These are phyloP conservation scores for Sarcophaga subvicina DNA, from an alignment of 2,888 invertebrate species.

Conservation along the genomic window DNA sequence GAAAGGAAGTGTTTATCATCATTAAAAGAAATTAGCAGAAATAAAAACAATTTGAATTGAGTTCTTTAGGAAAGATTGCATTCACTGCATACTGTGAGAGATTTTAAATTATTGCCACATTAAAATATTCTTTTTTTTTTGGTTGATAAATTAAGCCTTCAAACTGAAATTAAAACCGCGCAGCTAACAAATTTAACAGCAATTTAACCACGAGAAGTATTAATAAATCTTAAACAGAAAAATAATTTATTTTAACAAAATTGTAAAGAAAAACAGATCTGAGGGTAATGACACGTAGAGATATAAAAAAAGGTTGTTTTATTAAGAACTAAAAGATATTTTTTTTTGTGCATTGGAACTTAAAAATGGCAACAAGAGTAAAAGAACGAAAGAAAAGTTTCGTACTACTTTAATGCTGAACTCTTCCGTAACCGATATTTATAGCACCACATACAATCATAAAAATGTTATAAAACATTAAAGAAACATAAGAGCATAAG, in stretches of 20 bases:
- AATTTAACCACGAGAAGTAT: neutral
- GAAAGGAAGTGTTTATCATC: too few species aligned
- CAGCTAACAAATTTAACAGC: neutral
- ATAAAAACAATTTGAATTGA: too few species aligned
- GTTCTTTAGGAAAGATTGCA: too few species aligned
- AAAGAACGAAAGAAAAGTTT: neutral
- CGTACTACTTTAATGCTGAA: too few species aligned
- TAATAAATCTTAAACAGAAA: constrained; percentile 17
- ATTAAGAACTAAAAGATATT: neutral
- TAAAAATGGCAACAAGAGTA: neutral
- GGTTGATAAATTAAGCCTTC: neutral
- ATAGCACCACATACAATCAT: constrained; percentile 31
- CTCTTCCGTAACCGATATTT: constrained; percentile 12
- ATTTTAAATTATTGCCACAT: constrained; percentile 63
- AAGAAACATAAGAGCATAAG: constrained; percentile 34
- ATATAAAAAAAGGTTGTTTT: neutral
- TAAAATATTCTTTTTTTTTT: constrained; percentile 58
- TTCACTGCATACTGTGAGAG: neutral
- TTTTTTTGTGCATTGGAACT: neutral
- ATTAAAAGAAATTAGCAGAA: too few species aligned
- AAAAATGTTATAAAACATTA: constrained; percentile 29
- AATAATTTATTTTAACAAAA: constrained; percentile 20
- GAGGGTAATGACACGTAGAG: constrained; percentile 31
- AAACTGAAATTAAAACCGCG: constrained; percentile 18
- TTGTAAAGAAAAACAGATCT: neutral